A percentile compares a stretch with the other conserved stretches of the same genome.
phyloP scores from a whole-genome alignment of 2,888 invertebrate genomes.

The Ophioninae sp. region DNA sequence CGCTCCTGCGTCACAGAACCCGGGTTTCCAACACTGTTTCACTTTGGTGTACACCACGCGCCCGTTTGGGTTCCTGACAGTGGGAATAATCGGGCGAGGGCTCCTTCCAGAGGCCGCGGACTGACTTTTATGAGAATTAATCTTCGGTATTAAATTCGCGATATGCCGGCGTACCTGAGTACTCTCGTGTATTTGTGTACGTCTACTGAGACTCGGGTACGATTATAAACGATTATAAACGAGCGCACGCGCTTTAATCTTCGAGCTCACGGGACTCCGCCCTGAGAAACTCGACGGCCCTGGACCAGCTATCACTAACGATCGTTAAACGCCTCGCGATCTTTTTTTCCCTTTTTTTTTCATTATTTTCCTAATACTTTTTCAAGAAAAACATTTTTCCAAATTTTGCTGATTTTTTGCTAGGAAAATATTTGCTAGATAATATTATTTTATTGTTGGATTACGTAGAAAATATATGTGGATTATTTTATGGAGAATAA shows the following conservation, averaged over 20 bases:
- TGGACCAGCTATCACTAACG: constrained; percentile 34
- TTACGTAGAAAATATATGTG: too few species aligned
- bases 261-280: constrained; percentile 52
- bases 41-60: too few species aligned
- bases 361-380: neutral
- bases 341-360: constrained; percentile 6
- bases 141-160: constrained; percentile 57
- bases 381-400: too few species aligned
- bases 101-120: constrained; percentile 44
- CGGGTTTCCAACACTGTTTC: too few species aligned
- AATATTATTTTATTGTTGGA: too few species aligned
- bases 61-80: constrained; percentile 21
- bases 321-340: constrained; percentile 25
- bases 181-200: neutral
- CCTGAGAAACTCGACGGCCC: constrained; percentile 41
- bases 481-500: too few species aligned
- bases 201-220: neutral
- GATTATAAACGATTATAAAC: constrained; percentile 9
- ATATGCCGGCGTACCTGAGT: constrained; percentile 2
- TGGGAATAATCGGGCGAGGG: constrained; percentile 48
- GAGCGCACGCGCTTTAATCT: constrained; percentile 20
- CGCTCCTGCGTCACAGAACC: neutral
- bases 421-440: too few species aligned
- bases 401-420: too few species aligned
- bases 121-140: constrained; percentile 61